Evolutionary conservation across 2,797 vertebrate genomes (phyloP), one percentile per base, ranked within the genome.

Genomic region (Etheostoma perlongum): DNA sequence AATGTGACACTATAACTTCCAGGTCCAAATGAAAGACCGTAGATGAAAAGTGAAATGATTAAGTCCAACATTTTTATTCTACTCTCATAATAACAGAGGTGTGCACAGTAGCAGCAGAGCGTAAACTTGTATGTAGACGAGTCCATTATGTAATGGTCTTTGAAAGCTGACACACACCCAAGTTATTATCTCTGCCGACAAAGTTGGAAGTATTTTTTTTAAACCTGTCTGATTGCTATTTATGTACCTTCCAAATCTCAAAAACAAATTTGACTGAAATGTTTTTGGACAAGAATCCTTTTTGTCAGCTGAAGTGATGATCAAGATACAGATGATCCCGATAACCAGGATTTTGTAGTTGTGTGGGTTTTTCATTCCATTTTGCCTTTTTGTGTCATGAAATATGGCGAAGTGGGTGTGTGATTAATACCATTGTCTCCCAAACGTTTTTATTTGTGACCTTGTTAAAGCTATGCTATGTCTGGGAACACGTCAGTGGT

Each of bases 51-150:
- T 48, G 46, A 60, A 87, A 79, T 73, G 61, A 79, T 77, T 65
- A 12, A 73, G 67, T 85, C 4, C 53, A 72, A 12, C 18, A 16
- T 82, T 81, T 84, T 83, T 67, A 76, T 64, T 72, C 11, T 40
- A 33, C 51, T 74, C 6, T 63, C 64, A 70, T 88, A 79, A 86
- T 74, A 67, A 76, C 25, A 62, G 44, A 73, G 46, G 55, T 84
- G 60, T 85, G 54, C 47, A 42, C 69, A 68, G 63, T 42, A 46
- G 69, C 67, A 83, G 53, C 12, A 6, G 46, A 81, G 36, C 23
- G 0, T 55, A 44, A 52, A 44, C 48, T 46, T 79, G 18, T 70
- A 51, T 64, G 70, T 62, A 72, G 23, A 78, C 18, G 18, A 27
- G 18, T 49, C 6, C n/a, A 55, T 84, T 74, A 59, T 77, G 40